phyloP scores from a whole-genome alignment of 2,888 invertebrate species.

The Caenorhabditis sinica region DNA sequence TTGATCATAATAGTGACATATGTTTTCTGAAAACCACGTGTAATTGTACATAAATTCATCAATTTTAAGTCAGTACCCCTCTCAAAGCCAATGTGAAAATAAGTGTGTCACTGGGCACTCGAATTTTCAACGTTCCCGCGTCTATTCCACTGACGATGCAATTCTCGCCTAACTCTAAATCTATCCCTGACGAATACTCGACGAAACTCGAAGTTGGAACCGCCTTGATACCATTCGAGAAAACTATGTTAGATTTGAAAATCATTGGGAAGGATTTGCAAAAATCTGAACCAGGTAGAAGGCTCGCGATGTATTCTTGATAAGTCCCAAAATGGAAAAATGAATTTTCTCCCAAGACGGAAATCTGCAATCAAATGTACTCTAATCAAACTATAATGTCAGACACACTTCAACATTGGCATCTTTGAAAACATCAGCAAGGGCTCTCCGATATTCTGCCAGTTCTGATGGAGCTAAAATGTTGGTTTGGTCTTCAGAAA shows the following conservation, averaged over 20 bases:
- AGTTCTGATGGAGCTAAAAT: conserved; percentile 69
- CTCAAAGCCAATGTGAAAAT: conserved; percentile 58
- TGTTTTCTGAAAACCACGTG: conserved; percentile 37
- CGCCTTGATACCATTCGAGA: conserved; percentile 5
- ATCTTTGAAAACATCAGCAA: conserved; percentile 6
- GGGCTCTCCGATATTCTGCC: conserved; percentile 10
- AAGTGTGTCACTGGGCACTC: conserved; percentile 42
- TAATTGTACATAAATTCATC: conserved; percentile 43
- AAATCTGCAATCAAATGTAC: conserved; percentile 48
- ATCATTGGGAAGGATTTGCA: conserved; percentile 15
- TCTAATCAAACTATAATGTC: background rate
- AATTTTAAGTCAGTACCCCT: conserved; percentile 17
- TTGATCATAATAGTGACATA: conserved; percentile 66
- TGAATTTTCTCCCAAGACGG: conserved; percentile 58
- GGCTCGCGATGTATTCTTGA: conserved; percentile 60
- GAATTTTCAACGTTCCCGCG: background rate
- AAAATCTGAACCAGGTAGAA: conserved; percentile 44
- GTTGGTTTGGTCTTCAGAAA: background rate
- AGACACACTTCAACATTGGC: conserved; percentile 26
- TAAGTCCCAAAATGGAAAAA: conserved; percentile 74
- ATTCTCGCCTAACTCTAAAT: conserved; percentile 41
- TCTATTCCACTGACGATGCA: conserved; percentile 56
- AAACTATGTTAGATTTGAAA: conserved; percentile 23
- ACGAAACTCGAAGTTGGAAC: conserved; percentile 23
- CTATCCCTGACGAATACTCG: conserved; percentile 27